Conservation (phyloP, 92 coral and sea anemone species). For the Palythoa grandiflora region DNA sequence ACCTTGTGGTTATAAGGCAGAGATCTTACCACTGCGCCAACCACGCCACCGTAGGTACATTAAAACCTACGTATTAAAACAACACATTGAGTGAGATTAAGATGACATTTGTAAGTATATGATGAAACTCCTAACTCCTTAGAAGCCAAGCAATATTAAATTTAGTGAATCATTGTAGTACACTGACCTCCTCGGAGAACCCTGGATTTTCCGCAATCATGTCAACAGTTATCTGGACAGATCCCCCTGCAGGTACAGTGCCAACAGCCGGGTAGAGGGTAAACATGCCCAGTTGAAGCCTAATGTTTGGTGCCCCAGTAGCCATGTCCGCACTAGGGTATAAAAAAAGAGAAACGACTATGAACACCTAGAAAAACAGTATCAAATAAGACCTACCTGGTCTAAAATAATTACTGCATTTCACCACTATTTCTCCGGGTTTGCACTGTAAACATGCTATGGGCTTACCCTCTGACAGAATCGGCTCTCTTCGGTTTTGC, state of each 20-base stretch:
- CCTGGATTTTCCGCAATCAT: slow-evolving; percentile 94
- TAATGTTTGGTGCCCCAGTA: slow-evolving; percentile 91
- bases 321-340: slow-evolving; percentile 73
- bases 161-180: background rate
- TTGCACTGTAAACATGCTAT: too few relatives aligned
- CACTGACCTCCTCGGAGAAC: slow-evolving; percentile 88
- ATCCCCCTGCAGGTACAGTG: slow-evolving; percentile 78
- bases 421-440: background rate
- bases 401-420: too few relatives aligned
- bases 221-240: slow-evolving; percentile 90
- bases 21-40: too few relatives aligned
- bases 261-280: slow-evolving; percentile 98
- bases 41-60: too few relatives aligned
- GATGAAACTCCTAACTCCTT: too few relatives aligned
- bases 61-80: too few relatives aligned
- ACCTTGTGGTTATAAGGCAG: too few relatives aligned
- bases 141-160: too few relatives aligned
- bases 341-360: too few relatives aligned
- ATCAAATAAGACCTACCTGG: background rate
- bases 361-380: background rate
- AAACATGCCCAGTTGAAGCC: slow-evolving; percentile 98
- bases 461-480: slow-evolving; percentile 91
- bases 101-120: too few relatives aligned
- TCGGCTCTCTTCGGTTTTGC: slow-evolving; percentile 95
- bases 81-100: too few relatives aligned